Evolutionary conservation across 2,888 invertebrate genomes (phyloP).

Genomic region (Ornithoptera priamus): DNA sequence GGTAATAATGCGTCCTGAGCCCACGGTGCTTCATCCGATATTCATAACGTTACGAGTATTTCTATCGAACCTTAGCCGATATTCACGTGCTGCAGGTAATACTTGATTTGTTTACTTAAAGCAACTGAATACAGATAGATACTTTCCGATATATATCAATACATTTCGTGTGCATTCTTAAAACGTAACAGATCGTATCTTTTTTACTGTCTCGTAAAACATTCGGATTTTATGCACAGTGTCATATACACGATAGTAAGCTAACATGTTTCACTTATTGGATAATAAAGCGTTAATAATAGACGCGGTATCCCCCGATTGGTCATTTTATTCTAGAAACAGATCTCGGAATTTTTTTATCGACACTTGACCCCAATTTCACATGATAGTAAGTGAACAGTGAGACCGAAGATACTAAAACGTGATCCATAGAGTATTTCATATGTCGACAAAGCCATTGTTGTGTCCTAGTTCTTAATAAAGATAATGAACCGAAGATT

Average conservation of each 20-base stretch:
- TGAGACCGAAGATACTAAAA: too few relatives aligned
- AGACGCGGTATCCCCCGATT: background rate
- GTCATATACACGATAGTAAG: slow-evolving; percentile 4
- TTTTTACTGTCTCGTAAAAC: slow-evolving; percentile 11
- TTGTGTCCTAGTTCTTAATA: too few relatives aligned
- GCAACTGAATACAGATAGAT: slow-evolving; percentile 35
- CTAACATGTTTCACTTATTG: slow-evolving; percentile 2
- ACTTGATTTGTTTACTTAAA: slow-evolving; percentile 41
- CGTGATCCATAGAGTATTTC: too few relatives aligned
- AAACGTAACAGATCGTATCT: slow-evolving; percentile 5
- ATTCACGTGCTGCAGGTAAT: slow-evolving; percentile 41
- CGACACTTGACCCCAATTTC: too few relatives aligned
- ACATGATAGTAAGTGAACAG: too few relatives aligned
- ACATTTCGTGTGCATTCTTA: slow-evolving; percentile 21
- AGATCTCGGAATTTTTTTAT: background rate
- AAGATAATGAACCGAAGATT: too few relatives aligned
- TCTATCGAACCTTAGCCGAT: slow-evolving; percentile 45
- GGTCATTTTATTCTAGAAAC: background rate
- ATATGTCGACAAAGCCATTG: too few relatives aligned
- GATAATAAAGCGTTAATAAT: background rate
- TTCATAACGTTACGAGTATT: slow-evolving; percentile 57
- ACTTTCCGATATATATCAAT: slow-evolving; percentile 25
- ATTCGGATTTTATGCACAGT: background rate
- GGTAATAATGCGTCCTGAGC: slow-evolving; percentile 47
- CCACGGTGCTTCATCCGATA: slow-evolving; percentile 53